Conservation (phyloP, 2,113 vertebrate species). For the Stigmatopora argus region DNA sequence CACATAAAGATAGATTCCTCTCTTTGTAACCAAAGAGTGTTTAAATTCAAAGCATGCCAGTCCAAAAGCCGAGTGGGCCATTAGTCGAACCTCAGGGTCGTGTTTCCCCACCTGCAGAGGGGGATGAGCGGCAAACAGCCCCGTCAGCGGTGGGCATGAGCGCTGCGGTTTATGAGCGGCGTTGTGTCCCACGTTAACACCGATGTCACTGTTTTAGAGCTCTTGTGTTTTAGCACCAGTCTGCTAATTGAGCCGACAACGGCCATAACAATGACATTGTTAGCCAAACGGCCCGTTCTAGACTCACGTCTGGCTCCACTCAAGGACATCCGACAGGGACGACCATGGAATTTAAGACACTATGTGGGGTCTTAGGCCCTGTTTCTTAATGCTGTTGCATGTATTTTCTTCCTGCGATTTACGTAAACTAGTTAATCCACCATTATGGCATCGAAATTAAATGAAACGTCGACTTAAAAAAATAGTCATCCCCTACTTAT, state of each 20-base stretch:
- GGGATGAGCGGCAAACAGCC: conserved; percentile 55
- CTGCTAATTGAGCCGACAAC: conserved; percentile 72
- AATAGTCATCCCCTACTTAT: not conserved
- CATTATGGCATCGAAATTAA: not conserved
- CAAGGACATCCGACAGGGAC: conserved; percentile 59
- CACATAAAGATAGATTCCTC: not conserved
- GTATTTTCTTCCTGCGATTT: not conserved
- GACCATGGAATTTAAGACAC: conserved; percentile 64
- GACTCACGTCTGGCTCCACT: conserved; percentile 68
- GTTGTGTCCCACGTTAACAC: conserved; percentile 61
- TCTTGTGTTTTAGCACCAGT: conserved; percentile 71
- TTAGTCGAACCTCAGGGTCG: conserved; percentile 57
- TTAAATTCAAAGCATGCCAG: not conserved
- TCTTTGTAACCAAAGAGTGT: not conserved
- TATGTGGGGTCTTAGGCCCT: not conserved
- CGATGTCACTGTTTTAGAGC: conserved; percentile 61
- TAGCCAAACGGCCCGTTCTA: conserved; percentile 60
- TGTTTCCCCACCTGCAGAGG: conserved; percentile 8
- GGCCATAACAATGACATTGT: conserved; percentile 73
- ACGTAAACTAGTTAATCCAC: not conserved
- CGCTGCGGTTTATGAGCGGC: conserved; percentile 59
- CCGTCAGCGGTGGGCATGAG: conserved; percentile 61
- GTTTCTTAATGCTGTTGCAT: conserved; percentile 11
- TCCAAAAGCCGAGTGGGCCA: conserved; percentile 24
- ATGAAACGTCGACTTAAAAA: not conserved